Percentiles rank a stretch among this genome's conserved stretches.
Conservation (phyloP, 2,113 vertebrate species). For the Scomber japonicus region DNA sequence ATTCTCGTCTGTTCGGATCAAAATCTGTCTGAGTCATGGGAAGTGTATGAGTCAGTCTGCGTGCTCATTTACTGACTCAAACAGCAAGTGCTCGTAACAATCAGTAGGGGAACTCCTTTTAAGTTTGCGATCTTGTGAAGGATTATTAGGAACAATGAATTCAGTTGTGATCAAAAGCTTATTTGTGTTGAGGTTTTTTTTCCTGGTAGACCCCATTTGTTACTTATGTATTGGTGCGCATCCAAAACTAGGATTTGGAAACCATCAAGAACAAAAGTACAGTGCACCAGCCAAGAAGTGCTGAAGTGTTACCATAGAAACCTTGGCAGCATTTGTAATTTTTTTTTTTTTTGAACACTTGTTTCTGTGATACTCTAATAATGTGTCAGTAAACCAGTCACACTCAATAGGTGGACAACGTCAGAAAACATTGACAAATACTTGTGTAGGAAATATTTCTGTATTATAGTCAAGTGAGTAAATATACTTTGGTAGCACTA, state of each 20-base stretch:
- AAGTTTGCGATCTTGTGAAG: conserved; percentile 5
- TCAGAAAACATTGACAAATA: not conserved
- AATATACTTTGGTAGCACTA: not conserved
- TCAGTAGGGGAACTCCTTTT: conserved; percentile 7
- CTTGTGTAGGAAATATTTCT: not conserved
- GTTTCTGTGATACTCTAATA: conserved; percentile 9
- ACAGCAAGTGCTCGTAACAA: conserved; percentile 6
- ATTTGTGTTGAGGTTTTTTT: not conserved
- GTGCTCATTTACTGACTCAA: conserved; percentile 59
- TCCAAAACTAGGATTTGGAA: conserved; percentile 30
- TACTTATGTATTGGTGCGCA: conserved; percentile 23
- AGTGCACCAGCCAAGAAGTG: conserved; percentile 13
- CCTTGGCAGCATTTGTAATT: not conserved
- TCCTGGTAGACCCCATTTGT: not conserved
- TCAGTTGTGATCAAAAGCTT: not conserved
- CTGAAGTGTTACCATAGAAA: conserved; percentile 50
- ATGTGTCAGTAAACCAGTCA: not conserved
- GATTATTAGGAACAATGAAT: conserved; percentile 4
- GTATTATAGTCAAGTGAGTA: not conserved
- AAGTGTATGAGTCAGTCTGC: conserved; percentile 49
- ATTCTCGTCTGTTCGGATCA: conserved; percentile 66
- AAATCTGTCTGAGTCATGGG: conserved; percentile 67
- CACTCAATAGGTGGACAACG: not conserved
- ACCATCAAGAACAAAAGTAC: conserved; percentile 13
- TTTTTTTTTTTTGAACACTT: conserved; percentile 3